Conservation (phyloP, 2,888 invertebrate genomes). For the Frankliniella fusca region DNA sequence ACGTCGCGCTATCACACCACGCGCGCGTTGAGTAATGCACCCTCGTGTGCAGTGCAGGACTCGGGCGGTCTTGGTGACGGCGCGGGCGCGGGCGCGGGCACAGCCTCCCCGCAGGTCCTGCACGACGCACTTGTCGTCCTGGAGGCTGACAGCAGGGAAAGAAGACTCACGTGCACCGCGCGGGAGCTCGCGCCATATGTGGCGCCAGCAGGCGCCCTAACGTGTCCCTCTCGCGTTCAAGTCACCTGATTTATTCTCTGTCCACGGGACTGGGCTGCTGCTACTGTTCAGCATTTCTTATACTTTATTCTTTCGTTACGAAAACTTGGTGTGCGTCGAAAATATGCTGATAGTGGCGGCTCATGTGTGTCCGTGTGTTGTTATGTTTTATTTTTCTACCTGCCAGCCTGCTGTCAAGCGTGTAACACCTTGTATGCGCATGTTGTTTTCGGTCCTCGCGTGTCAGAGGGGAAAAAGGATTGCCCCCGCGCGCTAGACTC, state of each 20-base stretch:
- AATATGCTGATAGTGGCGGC: neutral
- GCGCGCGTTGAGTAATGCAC: too few relatives aligned
- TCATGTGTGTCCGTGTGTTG: neutral
- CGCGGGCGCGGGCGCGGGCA: neutral
- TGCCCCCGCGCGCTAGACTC: too few relatives aligned
- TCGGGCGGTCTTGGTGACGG: too few relatives aligned
- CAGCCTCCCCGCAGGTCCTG: neutral
- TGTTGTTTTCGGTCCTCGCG: too few relatives aligned
- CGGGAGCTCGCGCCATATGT: neutral
- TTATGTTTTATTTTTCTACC: too few relatives aligned
- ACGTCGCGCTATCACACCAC: too few relatives aligned
- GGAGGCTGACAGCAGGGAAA: neutral
- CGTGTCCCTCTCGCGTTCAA: constrained; percentile 9
- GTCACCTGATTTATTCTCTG: neutral
- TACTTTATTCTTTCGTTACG: too few relatives aligned
- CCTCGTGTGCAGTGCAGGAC: neutral
- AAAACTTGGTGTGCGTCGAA: too few relatives aligned
- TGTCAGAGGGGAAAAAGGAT: too few relatives aligned
- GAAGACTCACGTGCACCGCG: neutral
- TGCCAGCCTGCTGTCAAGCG: too few relatives aligned
- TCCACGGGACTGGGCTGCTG: neutral
- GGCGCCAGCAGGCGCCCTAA: neutral
- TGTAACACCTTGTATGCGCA: too few relatives aligned
- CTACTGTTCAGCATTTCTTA: neutral
- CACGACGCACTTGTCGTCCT: neutral